Evolutionary conservation across 2,113 vertebrate species (phyloP).

Genomic region (Zosterops japonicus): DNA sequence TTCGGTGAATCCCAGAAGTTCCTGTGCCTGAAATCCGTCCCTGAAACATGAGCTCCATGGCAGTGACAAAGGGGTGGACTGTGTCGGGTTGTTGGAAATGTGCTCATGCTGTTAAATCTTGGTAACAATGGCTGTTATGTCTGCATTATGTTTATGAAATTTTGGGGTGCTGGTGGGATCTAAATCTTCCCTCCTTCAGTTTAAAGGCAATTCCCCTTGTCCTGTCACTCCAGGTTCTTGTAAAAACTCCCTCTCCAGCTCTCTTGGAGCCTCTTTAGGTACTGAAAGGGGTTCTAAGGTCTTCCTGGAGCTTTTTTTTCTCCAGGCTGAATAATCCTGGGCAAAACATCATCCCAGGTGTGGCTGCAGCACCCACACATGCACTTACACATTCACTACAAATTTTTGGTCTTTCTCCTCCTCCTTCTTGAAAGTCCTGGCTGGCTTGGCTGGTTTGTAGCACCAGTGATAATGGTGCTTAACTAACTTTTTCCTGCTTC

Average conservation of each 20-base stretch:
- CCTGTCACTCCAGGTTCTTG: neutral
- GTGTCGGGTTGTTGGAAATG: neutral
- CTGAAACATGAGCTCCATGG: neutral
- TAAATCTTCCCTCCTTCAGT: neutral
- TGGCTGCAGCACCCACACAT: neutral
- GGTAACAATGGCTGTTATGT: fast-evolving
- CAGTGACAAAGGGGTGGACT: fast-evolving
- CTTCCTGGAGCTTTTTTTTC: neutral
- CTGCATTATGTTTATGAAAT: neutral
- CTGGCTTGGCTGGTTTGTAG: neutral
- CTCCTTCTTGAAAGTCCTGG: neutral
- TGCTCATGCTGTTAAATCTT: neutral
- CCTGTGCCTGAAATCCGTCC: neutral
- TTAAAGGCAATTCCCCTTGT: neutral
- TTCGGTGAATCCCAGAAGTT: neutral
- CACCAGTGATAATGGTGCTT: neutral
- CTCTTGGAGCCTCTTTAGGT: neutral
- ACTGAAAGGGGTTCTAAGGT: neutral
- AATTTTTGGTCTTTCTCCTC: neutral
- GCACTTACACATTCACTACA: fast-evolving
- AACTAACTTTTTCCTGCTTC: neutral
- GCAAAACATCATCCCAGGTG: neutral
- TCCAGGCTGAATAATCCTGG: neutral
- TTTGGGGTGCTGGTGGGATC: neutral
- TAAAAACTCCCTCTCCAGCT: neutral